Conservation (phyloP, 1,140 invertebrate genomes). For the Semibalanus balanoides region DNA sequence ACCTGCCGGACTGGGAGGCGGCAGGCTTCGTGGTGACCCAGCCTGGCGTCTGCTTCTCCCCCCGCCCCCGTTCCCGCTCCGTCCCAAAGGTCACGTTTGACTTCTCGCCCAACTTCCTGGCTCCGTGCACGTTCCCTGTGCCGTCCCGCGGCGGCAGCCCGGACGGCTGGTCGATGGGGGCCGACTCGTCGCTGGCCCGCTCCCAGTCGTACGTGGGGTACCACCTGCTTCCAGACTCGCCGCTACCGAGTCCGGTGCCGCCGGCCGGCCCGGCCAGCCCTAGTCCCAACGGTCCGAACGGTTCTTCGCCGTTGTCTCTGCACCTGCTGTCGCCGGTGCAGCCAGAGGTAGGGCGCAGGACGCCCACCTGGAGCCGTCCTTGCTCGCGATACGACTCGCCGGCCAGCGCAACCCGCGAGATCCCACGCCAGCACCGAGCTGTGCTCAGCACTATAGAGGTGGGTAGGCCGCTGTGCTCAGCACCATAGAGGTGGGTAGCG, state of each 20-base stretch:
- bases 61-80: constrained; percentile 35
- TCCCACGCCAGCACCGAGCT: constrained; percentile 32
- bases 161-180: not conserved
- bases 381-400: constrained; percentile 30
- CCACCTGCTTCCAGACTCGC: not conserved
- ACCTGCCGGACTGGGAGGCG: constrained; percentile 34
- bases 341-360: not conserved
- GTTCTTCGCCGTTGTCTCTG: not conserved
- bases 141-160: not conserved
- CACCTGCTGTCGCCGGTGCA: not conserved
- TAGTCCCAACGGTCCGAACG: not conserved
- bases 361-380: not conserved
- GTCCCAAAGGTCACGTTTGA: constrained; percentile 38
- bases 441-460: constrained; percentile 35
- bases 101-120: constrained; percentile 29
- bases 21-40: constrained; percentile 21
- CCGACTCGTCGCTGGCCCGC: not conserved
- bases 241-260: not conserved
- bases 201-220: not conserved
- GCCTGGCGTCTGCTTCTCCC: constrained; percentile 24
- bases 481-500: constrained; percentile 31
- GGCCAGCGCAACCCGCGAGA: constrained; percentile 27
- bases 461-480: constrained; percentile 3
- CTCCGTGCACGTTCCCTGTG: constrained; percentile 21
- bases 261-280: too few species aligned